Evolutionary conservation across 2,888 invertebrate genomes (phyloP), one percentile per base, ranked within the genome.

Genomic region (Drosophila gaucha): DNA sequence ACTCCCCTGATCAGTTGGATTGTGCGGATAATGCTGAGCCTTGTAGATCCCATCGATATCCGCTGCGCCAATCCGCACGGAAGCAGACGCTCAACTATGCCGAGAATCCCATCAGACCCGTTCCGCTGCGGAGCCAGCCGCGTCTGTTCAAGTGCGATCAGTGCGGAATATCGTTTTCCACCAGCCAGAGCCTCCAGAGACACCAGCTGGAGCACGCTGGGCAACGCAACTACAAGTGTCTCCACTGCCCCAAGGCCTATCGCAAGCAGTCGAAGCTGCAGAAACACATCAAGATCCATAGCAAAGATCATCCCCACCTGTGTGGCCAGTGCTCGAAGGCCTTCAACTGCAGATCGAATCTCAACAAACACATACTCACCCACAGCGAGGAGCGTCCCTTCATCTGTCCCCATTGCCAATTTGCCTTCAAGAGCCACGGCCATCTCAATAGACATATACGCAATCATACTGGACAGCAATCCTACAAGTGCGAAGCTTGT

Each of bases 261-360:
- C 16, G n/a, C 16, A 35, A 36, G 0, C 12, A 49, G 10, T 14
- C 12, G 0, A n/a, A 12, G 9, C 24, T 65, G 3, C 14, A 28
- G n/a, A 26, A 9, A 8, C 30, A 55, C 12, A 39, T 54, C 12
- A n/a, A 16, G 16, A n/a, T 6, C 5, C 67, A 68, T 2, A 47
- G 8, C 6, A 14, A 22, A 2, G 24, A 56, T 8, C 18, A 26
- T 8, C 35, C 31, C n/a, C 2, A 31, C 4, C 20, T 26, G 6
- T 69, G 68, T 26, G 5, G 12, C 5, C 30, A 35, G 6, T 68
- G 68, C 12, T 26, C 20, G 1, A 26, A 4, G 12, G 24, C 12
- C 16, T 56, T 56, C 14, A 22, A n/a, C 6, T 2, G 1, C 5
- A 33, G 5, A 0, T 14, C 12, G 9, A 1, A 12, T 0, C 46